phyloP scores from a whole-genome alignment of 2,888 invertebrate genomes.

The Odontomyia ornata region DNA sequence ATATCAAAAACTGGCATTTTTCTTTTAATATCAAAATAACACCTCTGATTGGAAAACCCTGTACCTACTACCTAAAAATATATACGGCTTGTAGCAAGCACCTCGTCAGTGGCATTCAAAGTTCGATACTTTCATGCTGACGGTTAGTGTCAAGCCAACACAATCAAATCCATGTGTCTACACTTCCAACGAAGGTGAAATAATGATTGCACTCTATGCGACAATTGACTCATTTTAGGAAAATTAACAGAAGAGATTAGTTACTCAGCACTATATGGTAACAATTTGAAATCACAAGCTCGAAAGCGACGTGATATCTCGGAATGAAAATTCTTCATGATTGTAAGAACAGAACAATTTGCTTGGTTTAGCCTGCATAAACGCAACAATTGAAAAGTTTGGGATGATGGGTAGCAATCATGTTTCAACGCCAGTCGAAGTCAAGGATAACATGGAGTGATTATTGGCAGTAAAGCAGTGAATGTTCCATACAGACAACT shows the following conservation, averaged over 20 bases:
- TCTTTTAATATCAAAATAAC: no score
- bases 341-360: not conserved
- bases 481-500: no score
- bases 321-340: conserved; percentile 38
- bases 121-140: no score
- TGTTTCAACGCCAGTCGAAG: no score
- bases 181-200: conserved; percentile 10
- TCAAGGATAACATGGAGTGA: no score
- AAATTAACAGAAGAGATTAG: not conserved
- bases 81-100: no score
- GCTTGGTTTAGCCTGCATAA: not conserved
- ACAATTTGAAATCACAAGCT: conserved; percentile 48
- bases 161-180: conserved; percentile 16
- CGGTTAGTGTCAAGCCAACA: no score
- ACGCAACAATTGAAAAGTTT: not conserved
- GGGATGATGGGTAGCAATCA: conserved; percentile 49
- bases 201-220: conserved; percentile 24
- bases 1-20: no score
- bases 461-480: no score
- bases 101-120: no score
- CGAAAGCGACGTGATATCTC: conserved; percentile 44
- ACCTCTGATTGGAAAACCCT: no score
- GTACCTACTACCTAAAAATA: no score
- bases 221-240: conserved; percentile 2
- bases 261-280: not conserved